Evolutionary conservation across 1,140 invertebrate species (phyloP).

Genomic region (Drusus annulatus): DNA sequence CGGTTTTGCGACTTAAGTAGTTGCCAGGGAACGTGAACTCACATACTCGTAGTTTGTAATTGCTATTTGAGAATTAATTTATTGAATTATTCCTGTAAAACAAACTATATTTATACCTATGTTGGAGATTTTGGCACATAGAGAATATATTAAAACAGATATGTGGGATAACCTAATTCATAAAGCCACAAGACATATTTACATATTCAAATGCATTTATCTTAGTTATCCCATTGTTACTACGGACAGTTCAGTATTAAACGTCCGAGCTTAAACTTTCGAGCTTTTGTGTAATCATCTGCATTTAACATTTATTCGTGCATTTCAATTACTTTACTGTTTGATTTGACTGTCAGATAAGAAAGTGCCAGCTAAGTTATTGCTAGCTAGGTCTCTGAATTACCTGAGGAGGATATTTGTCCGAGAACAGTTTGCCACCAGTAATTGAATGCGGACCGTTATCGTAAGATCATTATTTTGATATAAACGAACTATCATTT

Average conservation of each 20-base stretch:
- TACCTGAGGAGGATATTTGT: conserved; percentile 47
- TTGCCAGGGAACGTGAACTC: no score
- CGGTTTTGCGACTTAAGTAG: no score
- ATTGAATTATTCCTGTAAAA: no score
- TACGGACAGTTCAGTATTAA: background rate
- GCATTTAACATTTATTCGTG: conserved; percentile 55
- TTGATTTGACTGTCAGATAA: conserved; percentile 55
- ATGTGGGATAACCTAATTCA: no score
- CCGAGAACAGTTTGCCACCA: conserved; percentile 33
- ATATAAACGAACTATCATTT: conserved; percentile 38
- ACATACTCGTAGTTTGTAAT: no score
- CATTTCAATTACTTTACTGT: conserved; percentile 55
- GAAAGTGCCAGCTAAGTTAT: conserved; percentile 50
- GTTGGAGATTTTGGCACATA: no score
- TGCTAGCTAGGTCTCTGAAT: conserved; percentile 39
- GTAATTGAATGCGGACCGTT: conserved; percentile 45
- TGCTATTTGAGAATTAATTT: no score
- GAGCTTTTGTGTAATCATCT: conserved; percentile 42
- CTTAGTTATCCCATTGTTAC: background rate
- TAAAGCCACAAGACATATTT: no score
- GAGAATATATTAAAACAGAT: no score
- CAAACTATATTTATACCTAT: no score
- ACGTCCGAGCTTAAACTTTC: background rate
- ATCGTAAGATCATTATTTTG: conserved; percentile 50
- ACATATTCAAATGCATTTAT: no score